phyloP scores from a whole-genome alignment of 2,888 invertebrate species.

The Operophtera brumata region DNA sequence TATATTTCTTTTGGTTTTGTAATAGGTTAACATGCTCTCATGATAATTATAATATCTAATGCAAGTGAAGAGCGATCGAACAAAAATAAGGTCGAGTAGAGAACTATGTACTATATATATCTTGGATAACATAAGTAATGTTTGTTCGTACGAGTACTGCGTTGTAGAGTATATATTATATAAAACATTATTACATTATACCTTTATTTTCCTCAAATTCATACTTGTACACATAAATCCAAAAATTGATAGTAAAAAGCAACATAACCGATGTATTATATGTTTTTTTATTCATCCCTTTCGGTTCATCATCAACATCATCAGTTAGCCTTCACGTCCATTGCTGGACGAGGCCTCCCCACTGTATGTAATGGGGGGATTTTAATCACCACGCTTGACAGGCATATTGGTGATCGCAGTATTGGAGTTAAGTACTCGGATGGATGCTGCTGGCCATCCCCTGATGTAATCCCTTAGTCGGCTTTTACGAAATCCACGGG shows the following conservation, averaged over 20 bases:
- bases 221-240: conserved; percentile 80
- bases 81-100: conserved; percentile 75
- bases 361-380: no score
- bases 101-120: conserved; percentile 61
- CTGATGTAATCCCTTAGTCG: no score
- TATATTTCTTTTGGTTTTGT: conserved; percentile 64
- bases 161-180: conserved; percentile 77
- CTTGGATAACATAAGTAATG: conserved; percentile 76
- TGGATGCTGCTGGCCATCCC: no score
- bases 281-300: conserved; percentile 44
- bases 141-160: conserved; percentile 78
- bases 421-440: no score
- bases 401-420: no score
- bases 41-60: conserved; percentile 53
- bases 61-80: conserved; percentile 67
- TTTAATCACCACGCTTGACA: no score
- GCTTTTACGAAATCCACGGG: no score
- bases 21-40: conserved; percentile 65
- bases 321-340: no score
- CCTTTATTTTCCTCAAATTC: conserved; percentile 79
- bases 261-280: conserved; percentile 70
- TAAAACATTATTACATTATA: conserved; percentile 71
- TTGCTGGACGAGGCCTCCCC: no score
- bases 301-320: no score
- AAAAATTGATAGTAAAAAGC: conserved; percentile 81